Evolutionary conservation across 92 coral and sea anemone genomes (phyloP).

Genomic region (Epizoanthus rinbou): DNA sequence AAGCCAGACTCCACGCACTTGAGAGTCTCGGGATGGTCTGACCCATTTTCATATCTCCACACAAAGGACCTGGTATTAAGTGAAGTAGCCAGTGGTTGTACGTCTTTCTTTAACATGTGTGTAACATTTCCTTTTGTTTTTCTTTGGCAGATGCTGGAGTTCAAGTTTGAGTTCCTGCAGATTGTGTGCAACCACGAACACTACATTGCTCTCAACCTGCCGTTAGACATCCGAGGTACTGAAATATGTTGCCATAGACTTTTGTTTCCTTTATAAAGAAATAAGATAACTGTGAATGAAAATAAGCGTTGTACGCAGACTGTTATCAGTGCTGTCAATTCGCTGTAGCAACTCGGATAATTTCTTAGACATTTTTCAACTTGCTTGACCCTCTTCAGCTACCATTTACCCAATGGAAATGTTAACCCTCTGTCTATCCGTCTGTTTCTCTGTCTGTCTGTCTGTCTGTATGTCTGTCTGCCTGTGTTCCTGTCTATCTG

Average conservation of each 20-base stretch:
- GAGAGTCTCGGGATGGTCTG: neutral
- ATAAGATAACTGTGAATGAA: neutral
- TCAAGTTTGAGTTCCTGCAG: constrained; percentile 94
- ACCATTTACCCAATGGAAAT: too few species aligned
- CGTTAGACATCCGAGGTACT: constrained; percentile 88
- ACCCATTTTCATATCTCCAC: too few species aligned
- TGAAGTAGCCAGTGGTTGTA: too few species aligned
- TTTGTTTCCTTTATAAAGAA: neutral
- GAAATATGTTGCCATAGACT: neutral
- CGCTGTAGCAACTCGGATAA: too few species aligned
- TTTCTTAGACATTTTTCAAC: too few species aligned
- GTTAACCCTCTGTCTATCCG: neutral
- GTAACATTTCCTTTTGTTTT: neutral
- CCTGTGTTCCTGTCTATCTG: too few species aligned
- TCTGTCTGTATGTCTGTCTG: neutral
- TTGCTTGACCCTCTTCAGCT: too few species aligned
- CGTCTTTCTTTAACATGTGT: too few species aligned
- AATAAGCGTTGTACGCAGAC: too few species aligned
- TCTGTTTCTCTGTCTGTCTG: neutral
- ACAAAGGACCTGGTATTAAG: too few species aligned
- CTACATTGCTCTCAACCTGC: constrained; percentile 95
- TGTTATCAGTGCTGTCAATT: too few species aligned
- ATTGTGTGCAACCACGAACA: constrained; percentile 97
- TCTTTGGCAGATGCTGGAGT: constrained; percentile 91
- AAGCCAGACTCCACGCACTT: too few species aligned